A percentile compares a stretch with the other conserved stretches of the same genome.
Conservation (phyloP, 1,140 invertebrate species). For the Papilio helenus region DNA sequence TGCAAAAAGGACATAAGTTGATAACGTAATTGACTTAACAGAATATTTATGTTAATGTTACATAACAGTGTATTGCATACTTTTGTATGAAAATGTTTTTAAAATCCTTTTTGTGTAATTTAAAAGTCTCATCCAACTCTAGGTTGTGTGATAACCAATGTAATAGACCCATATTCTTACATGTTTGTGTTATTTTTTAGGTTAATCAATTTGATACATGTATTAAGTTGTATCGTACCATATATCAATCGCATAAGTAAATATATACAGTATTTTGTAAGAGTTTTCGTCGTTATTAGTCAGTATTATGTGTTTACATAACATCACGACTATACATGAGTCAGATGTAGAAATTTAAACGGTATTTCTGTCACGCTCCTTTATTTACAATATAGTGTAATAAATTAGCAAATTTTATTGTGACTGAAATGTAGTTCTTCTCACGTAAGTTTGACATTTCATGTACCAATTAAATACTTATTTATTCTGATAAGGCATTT, state of each 20-base stretch:
- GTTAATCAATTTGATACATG: background rate
- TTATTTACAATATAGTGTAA: background rate
- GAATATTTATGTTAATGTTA: background rate
- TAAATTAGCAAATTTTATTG: background rate
- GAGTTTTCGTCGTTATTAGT: constrained; percentile 26
- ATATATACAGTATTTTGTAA: constrained; percentile 6
- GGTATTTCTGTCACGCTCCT: constrained; percentile 20
- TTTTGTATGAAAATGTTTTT: background rate
- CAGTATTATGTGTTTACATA: constrained; percentile 23
- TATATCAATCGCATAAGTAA: background rate
- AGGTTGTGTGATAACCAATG: no score
- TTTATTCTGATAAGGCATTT: no score
- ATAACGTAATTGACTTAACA: no score
- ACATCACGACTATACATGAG: background rate
- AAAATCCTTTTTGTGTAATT: background rate
- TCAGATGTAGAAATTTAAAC: constrained; percentile 37
- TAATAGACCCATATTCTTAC: background rate
- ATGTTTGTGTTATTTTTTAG: background rate
- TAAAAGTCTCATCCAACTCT: background rate
- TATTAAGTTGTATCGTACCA: background rate
- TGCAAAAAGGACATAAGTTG: no score
- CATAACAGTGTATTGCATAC: background rate
- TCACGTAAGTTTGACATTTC: background rate
- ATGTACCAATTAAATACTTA: no score
- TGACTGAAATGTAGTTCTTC: background rate